phyloP scores from a whole-genome alignment of 2,888 invertebrate genomes.

The Electrophaes corylata region DNA sequence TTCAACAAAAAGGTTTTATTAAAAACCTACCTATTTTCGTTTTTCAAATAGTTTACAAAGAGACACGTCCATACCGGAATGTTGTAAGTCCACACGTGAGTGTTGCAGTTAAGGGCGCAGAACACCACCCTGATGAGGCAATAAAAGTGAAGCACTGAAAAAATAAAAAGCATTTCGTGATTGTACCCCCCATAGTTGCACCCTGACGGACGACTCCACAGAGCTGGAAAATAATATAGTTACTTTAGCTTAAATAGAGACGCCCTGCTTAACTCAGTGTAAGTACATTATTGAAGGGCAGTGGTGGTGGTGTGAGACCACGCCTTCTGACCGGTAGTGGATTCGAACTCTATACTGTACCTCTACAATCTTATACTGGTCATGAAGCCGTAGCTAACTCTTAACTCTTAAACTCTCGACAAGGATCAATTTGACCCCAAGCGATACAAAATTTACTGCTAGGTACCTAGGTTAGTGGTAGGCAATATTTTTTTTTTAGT shows the following conservation, averaged over 20 bases:
- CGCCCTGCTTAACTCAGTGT: not conserved
- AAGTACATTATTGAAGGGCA: not conserved
- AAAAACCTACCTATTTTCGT: too few species aligned
- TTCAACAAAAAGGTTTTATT: too few species aligned
- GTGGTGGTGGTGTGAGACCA: too few species aligned
- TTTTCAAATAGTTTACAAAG: not conserved
- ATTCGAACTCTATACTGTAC: too few species aligned
- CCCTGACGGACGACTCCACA: conserved; percentile 47
- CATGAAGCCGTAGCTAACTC: too few species aligned
- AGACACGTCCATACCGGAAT: conserved; percentile 31
- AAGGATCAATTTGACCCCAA: too few species aligned
- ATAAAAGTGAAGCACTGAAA: conserved; percentile 69
- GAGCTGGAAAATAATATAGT: conserved; percentile 1
- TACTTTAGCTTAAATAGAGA: conserved; percentile 1
- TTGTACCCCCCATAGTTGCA: conserved; percentile 59
- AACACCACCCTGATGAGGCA: conserved; percentile 73
- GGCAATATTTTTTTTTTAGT: too few species aligned
- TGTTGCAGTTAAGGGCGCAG: conserved; percentile 38
- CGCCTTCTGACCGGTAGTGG: too few species aligned
- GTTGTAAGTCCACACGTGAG: conserved; percentile 49
- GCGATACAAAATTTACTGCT: too few species aligned
- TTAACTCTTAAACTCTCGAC: too few species aligned
- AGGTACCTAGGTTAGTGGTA: too few species aligned
- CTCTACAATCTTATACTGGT: too few species aligned
- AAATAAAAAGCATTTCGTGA: conserved; percentile 80